Evolutionary conservation across 2,888 invertebrate genomes (phyloP), one percentile per base, ranked within the genome.

Genomic region (Ischnus inquisitorius): DNA sequence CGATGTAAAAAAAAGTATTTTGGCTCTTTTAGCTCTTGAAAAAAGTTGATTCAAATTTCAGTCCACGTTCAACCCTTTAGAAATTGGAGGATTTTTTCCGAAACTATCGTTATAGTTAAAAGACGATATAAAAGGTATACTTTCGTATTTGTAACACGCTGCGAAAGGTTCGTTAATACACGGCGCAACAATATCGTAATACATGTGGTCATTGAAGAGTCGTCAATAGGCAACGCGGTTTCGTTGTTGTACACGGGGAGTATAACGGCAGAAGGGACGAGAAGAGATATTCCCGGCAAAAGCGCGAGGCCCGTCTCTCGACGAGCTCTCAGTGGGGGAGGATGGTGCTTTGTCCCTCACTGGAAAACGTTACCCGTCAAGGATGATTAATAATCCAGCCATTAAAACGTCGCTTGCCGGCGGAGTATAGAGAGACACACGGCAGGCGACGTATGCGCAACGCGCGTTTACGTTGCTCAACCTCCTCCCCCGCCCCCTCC

Each of bases 321-420:
- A 54, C 54, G 10, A 22, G 54, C 54, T 54, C 10, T 22, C 3
- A n/a, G n/a, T n/a, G n/a, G 22, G 54, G 54, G 34, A 6, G 4
- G 34, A 6, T 6, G 6, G 54, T 54, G 54, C 54, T 54, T 54
- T 22, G 54, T 54, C 54, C 28, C 67, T 69, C 69, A 60, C 54
- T 78, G 39, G 65, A 48, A 62, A 74, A 82, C 76, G 64, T 78
- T 72, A 75, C 64, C 79, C 69, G 69, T 79, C 82, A 78, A 75
- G 51, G 46, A 28, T 83, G 76, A 83, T 83, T 83, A 83, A 83
- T 83, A 76, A 79, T 71, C 76, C 8, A 60, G 51, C 64, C 79
- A 65, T 75, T 83, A 65, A 62, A 83, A 76, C 69, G 54, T 54
- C 83, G n/a, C 39, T 46, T 22, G 54, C 54, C 54, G 22, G 25